phyloP scores from a whole-genome alignment of 2,797 vertebrate species.

The Zenarchopterus dispar region DNA sequence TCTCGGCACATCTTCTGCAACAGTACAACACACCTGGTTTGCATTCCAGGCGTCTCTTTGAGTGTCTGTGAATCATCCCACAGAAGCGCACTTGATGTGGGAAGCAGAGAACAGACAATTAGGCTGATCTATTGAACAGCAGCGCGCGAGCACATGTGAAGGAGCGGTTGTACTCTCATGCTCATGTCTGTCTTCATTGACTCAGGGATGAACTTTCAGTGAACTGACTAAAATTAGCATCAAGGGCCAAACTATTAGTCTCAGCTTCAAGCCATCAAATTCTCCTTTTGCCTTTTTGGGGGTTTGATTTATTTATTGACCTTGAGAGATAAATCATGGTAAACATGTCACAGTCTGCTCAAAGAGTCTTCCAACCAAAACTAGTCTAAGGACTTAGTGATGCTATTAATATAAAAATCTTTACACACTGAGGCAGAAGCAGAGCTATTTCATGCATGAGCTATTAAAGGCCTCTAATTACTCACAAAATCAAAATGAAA shows the following conservation, averaged over 20 bases:
- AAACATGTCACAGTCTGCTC: slow-evolving; percentile 19
- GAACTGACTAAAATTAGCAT: slow-evolving; percentile 49
- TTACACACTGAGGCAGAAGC: slow-evolving; percentile 5
- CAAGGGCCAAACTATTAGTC: slow-evolving; percentile 58
- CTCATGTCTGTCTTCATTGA: slow-evolving; percentile 47
- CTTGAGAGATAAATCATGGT: slow-evolving; percentile 56
- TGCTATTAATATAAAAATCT: background rate
- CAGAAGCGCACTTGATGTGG: slow-evolving; percentile 62
- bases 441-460: background rate
- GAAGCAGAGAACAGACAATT: slow-evolving; percentile 54
- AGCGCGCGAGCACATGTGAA: slow-evolving; percentile 35
- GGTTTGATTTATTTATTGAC: slow-evolving; percentile 50
- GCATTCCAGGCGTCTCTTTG: slow-evolving; percentile 53
- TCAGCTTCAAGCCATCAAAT: slow-evolving; percentile 25
- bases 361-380: slow-evolving; percentile 15
- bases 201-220: slow-evolving; percentile 61
- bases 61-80: slow-evolving; percentile 48
- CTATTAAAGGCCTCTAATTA: background rate
- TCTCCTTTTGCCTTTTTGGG: slow-evolving; percentile 35
- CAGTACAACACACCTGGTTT: slow-evolving; percentile 51
- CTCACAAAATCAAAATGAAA: background rate
- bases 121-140: slow-evolving; percentile 68
- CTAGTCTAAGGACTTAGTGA: slow-evolving; percentile 23
- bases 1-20: slow-evolving; percentile 18
- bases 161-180: slow-evolving; percentile 35